phyloP scores from a whole-genome alignment of 2,113 vertebrate species.

The Parus major region DNA sequence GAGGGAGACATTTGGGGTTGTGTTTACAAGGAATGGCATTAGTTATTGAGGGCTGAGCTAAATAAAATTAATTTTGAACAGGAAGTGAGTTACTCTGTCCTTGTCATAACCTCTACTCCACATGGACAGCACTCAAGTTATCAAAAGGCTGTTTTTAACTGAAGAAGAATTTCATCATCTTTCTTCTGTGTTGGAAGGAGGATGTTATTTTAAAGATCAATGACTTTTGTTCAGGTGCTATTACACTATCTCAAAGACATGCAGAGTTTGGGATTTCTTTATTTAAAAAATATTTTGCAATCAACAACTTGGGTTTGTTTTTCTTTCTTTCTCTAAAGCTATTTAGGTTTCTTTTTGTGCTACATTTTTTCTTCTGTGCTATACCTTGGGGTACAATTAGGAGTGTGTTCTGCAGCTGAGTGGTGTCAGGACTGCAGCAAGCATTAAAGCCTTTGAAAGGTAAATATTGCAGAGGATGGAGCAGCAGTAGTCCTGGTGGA shows the following conservation, averaged over 20 bases:
- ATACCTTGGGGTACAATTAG: conserved; percentile 42
- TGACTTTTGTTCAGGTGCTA: neutral
- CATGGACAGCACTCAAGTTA: neutral
- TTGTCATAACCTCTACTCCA: neutral
- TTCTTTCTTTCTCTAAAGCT: neutral
- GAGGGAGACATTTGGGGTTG: neutral
- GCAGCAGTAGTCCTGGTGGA: neutral
- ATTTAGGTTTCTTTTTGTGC: neutral
- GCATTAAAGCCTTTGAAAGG: neutral
- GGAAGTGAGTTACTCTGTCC: neutral
- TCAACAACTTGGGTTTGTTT: neutral
- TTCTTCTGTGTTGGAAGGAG: neutral
- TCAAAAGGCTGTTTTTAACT: neutral
- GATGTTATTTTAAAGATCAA: neutral
- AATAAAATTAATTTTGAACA: neutral
- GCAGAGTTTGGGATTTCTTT: neutral
- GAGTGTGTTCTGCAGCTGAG: conserved; percentile 33
- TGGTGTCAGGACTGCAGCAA: conserved; percentile 27
- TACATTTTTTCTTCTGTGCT: neutral
- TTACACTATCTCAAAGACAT: neutral
- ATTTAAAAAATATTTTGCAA: neutral
- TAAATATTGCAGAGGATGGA: neutral
- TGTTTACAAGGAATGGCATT: neutral
- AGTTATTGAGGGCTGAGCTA: neutral
- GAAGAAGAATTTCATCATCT: neutral